Evolutionary conservation across 1,140 invertebrate species (phyloP), one percentile per base, ranked within the genome.

Genomic region (Apis laboriosa): DNA sequence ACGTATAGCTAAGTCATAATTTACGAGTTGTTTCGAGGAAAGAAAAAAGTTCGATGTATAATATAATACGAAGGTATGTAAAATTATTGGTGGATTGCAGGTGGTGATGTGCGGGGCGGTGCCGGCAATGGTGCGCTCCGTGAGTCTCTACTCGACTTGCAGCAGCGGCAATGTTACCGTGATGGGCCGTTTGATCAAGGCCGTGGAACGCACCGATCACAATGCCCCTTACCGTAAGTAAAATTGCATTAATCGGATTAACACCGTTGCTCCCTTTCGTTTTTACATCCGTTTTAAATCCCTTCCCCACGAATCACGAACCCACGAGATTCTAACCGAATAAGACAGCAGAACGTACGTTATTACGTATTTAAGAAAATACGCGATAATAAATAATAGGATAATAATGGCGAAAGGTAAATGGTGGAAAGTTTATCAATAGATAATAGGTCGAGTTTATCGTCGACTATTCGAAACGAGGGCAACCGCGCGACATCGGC

Each of bases 21-120:
- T 71, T 28, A 51, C 15, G 15, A 51, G 34, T 71, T 3, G 1
- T 24, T 43, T 68, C 13, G 7, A 12, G 2, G 15, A 60, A n/a
- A n/a, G 21, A 60, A 43, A 43, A 67, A 49, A 58, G 49, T 77
- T 43, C 4, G 34, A 43, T 4, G 34, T 43, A 7, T 34, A 34
- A 34, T 3, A 34, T 0, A 66, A 34, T 0, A 66, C n/a, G 8
- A 2, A 17, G 5, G 9, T 24, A 7, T 24, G 9, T 7, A 51
- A 66, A 74, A 55, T 11, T 64, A n/a, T 75, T 85, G 83, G 34
- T 55, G 78, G 43, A 86, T 91, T 90, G 49, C 94, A 96, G 96
- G 95, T 96, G 95, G 95, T 96, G 95, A 96, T 96, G 94, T 96
- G 95, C 95, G 96, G 96, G 94, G 95, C 95, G 94, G 95, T 96